Conservation (phyloP, 2,113 vertebrate genomes). For the Enhydra lutris region DNA sequence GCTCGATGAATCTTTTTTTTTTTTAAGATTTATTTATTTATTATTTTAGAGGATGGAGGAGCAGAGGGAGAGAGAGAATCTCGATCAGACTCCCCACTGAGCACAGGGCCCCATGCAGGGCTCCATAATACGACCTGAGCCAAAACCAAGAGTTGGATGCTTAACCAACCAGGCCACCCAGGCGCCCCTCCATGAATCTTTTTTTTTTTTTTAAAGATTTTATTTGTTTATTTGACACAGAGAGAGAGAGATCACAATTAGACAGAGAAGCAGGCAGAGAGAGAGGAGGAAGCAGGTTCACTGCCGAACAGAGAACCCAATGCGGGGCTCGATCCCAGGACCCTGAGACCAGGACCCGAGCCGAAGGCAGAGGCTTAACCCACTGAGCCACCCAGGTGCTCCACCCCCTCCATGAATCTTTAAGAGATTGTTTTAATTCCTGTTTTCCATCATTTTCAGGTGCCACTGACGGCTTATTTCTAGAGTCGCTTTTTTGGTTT, state of each 20-base stretch:
- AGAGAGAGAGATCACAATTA: too few species aligned
- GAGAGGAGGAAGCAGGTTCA: not conserved
- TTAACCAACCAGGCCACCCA: too few species aligned
- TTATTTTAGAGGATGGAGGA: not conserved
- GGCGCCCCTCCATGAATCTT: too few species aligned
- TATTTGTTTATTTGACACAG: too few species aligned
- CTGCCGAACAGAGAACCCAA: not conserved
- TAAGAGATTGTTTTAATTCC: not conserved
- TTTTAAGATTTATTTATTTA: not conserved
- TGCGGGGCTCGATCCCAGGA: not conserved
- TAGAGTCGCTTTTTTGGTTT: not conserved
- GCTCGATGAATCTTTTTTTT: not conserved
- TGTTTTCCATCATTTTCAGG: not conserved
- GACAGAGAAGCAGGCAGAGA: not conserved
- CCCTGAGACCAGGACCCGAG: not conserved
- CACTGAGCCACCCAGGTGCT: not conserved
- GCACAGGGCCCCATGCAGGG: too few species aligned
- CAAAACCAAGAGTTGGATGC: too few species aligned
- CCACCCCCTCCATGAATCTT: not conserved
- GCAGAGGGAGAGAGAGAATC: too few species aligned
- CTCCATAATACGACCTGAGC: too few species aligned
- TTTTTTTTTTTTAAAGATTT: too few species aligned
- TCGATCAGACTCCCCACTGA: too few species aligned
- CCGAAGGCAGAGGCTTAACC: not conserved
- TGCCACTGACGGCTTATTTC: not conserved